Percentiles rank a stretch among this genome's conserved stretches.
These are phyloP conservation scores for Notamacropus eugenii DNA, from an alignment of 2,797 vertebrate genomes.

Conservation along the genomic window DNA sequence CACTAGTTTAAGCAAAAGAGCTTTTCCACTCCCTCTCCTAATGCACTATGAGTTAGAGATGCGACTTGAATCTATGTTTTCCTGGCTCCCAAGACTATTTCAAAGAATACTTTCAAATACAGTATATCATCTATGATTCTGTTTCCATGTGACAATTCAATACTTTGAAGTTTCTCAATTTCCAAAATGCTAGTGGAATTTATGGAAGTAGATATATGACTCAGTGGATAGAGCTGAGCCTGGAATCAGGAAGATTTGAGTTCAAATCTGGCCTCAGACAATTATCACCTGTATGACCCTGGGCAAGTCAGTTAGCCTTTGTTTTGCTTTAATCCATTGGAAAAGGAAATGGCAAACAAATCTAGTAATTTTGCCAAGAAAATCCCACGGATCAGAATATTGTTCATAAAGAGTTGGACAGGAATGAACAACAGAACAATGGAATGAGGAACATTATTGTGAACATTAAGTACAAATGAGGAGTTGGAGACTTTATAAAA, in stretches of 20 bases:
- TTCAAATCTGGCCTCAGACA: background rate
- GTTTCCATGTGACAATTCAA: constrained; percentile 5
- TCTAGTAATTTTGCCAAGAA: background rate
- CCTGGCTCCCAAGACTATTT: too few species aligned
- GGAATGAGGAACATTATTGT: background rate
- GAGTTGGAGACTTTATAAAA: constrained; percentile 29
- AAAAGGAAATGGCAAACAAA: background rate
- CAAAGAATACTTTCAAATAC: constrained; percentile 24
- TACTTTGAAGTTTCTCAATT: constrained; percentile 21
- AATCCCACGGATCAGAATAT: background rate
- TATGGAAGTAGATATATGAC: background rate
- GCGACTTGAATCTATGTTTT: too few species aligned
- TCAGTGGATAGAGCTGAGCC: background rate
- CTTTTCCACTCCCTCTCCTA: too few species aligned
- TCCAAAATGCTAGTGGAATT: background rate
- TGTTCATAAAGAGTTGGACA: background rate
- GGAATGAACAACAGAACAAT: background rate
- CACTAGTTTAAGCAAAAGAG: too few species aligned
- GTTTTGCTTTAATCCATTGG: background rate
- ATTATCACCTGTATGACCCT: too few species aligned
- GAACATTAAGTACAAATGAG: background rate
- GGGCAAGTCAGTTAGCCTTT: background rate
- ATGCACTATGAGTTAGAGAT: too few species aligned
- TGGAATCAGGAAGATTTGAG: background rate
- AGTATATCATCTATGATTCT: background rate